Conservation (phyloP, 2,113 vertebrate species). For the Candoia aspera region DNA sequence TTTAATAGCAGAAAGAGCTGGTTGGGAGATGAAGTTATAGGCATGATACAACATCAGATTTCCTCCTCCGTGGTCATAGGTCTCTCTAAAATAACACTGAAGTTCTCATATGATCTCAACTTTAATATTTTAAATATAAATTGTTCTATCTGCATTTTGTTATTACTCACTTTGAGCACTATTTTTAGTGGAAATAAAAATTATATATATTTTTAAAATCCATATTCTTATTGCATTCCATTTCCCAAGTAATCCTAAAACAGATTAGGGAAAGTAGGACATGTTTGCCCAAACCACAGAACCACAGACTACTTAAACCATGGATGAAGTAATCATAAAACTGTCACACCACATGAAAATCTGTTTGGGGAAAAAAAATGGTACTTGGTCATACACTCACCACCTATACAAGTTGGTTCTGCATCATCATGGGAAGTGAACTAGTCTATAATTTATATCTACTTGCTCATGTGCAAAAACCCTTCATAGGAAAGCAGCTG, state of each 20-base stretch:
- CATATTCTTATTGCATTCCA: neutral
- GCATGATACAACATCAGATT: neutral
- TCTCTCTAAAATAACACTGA: neutral
- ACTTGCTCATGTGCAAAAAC: neutral
- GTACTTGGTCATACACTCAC: neutral
- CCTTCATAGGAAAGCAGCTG: slow-evolving; percentile 43
- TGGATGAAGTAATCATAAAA: neutral
- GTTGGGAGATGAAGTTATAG: neutral
- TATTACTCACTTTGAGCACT: neutral
- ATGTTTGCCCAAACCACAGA: neutral
- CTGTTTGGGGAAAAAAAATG: neutral
- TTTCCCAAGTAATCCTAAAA: neutral
- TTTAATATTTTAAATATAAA: neutral
- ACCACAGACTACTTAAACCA: neutral
- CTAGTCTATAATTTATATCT: slow-evolving; percentile 27
- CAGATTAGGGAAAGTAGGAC: neutral
- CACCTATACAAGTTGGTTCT: neutral
- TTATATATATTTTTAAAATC: too few relatives aligned
- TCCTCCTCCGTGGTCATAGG: neutral
- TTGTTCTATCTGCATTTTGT: neutral
- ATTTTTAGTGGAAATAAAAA: neutral
- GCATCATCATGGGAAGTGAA: neutral
- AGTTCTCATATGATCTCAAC: neutral
- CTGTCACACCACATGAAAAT: neutral
- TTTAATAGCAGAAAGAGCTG: neutral